phyloP scores from a whole-genome alignment of 2,888 invertebrate genomes.

The Zhuqinia jingwanae region DNA sequence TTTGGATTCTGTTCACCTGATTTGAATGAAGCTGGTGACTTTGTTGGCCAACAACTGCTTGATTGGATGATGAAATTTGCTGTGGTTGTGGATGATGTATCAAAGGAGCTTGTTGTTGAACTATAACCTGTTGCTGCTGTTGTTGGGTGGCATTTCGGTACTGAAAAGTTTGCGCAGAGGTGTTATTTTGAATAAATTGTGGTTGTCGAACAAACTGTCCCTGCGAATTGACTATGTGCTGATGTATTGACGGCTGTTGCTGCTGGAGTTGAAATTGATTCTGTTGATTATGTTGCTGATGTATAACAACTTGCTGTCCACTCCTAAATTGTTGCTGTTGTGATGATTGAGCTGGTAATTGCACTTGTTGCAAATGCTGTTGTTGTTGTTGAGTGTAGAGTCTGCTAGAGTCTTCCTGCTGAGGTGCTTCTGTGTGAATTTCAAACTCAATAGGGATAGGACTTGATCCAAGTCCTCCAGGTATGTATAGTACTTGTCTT shows the following conservation, averaged over 20 bases:
- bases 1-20: background rate
- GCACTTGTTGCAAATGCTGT: background rate
- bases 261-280: slow-evolving; percentile 22
- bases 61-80: background rate
- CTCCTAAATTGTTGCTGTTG: slow-evolving; percentile 5
- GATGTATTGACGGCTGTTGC: background rate
- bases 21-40: slow-evolving; percentile 2
- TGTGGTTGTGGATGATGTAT: slow-evolving; percentile 1
- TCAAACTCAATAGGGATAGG: slow-evolving; percentile 1
- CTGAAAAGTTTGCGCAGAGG: background rate
- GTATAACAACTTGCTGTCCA: slow-evolving; percentile 37
- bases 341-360: background rate
- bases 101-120: background rate
- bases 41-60: background rate
- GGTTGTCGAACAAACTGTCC: background rate
- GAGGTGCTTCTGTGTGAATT: background rate
- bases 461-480: background rate
- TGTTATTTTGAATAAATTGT: background rate
- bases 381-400: slow-evolving; percentile 1
- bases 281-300: background rate
- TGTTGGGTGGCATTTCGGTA: background rate
- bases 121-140: background rate
- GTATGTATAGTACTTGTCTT: background rate
- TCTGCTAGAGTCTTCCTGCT: background rate
- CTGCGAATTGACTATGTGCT: background rate